phyloP scores from a whole-genome alignment of 2,888 invertebrate species.

The Oxycera nigricornis region DNA sequence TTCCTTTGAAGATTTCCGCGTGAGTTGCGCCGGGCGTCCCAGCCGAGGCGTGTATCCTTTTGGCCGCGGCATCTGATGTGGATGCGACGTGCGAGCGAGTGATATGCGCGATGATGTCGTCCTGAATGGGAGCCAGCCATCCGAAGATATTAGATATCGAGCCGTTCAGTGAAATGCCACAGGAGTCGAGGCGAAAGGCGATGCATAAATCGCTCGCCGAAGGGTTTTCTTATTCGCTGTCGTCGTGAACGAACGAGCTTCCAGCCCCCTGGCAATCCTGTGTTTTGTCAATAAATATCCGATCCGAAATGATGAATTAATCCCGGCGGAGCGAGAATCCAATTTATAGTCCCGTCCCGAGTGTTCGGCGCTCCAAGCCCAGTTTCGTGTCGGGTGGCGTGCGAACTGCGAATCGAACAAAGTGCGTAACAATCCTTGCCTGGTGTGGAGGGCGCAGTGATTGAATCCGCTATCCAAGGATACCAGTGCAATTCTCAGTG shows the following conservation, averaged over 20 bases:
- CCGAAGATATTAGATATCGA: not conserved
- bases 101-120: constrained; percentile 28
- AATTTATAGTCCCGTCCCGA: constrained; percentile 31
- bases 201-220: constrained; percentile 15
- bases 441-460: not conserved
- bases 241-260: not conserved
- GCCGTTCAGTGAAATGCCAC: not conserved
- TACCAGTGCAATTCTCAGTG: constrained; percentile 35
- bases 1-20: constrained; percentile 24
- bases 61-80: constrained; percentile 7
- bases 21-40: constrained; percentile 3
- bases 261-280: constrained; percentile 5
- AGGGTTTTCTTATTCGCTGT: not conserved
- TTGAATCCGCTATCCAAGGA: constrained; percentile 25
- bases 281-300: constrained; percentile 40
- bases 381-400: constrained; percentile 1
- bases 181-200: not conserved
- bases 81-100: constrained; percentile 18
- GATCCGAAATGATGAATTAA: constrained; percentile 37
- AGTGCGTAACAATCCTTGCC: constrained; percentile 4
- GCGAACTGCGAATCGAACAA: constrained; percentile 14
- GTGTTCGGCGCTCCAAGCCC: constrained; percentile 11
- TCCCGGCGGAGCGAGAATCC: constrained; percentile 31
- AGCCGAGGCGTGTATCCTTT: constrained; percentile 26
- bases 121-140: not conserved